Conservation (phyloP, 2,113 vertebrate genomes). For the Potamarius usumacintae region DNA sequence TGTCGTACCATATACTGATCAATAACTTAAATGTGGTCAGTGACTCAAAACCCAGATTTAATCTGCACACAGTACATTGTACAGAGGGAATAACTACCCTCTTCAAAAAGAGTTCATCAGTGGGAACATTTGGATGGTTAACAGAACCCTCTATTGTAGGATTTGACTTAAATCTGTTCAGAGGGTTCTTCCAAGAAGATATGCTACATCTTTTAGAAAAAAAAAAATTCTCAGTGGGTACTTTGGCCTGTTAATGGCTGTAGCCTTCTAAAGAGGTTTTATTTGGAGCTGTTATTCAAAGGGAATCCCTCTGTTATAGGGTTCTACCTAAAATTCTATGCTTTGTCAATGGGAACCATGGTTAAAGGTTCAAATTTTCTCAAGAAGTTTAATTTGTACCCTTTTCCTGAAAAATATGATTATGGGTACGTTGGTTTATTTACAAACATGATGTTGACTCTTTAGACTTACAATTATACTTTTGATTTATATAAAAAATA, state of each 20-base stretch:
- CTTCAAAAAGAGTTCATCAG: neutral
- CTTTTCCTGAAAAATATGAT: too few species aligned
- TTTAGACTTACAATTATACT: too few species aligned
- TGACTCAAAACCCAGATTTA: too few species aligned
- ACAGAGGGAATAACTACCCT: neutral
- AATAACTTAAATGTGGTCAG: too few species aligned
- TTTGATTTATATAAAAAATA: too few species aligned
- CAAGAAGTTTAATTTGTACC: neutral
- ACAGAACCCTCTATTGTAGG: neutral
- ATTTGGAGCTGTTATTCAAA: neutral
- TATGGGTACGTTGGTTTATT: too few species aligned
- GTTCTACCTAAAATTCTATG: neutral
- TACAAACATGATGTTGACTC: too few species aligned
- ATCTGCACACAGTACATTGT: too few species aligned
- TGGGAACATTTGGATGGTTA: neutral
- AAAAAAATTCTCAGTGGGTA: neutral
- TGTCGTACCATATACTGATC: too few species aligned
- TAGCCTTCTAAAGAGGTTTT: neutral
- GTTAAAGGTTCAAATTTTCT: neutral
- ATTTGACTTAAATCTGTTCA: neutral
- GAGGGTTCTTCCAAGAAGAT: neutral
- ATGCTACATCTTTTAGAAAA: neutral
- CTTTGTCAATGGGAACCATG: neutral
- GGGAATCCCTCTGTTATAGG: neutral
- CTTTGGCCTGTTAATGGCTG: neutral